Base-by-base conservation (phyloP, 2,888 invertebrate species). In the Drosophila colorata region DNA sequence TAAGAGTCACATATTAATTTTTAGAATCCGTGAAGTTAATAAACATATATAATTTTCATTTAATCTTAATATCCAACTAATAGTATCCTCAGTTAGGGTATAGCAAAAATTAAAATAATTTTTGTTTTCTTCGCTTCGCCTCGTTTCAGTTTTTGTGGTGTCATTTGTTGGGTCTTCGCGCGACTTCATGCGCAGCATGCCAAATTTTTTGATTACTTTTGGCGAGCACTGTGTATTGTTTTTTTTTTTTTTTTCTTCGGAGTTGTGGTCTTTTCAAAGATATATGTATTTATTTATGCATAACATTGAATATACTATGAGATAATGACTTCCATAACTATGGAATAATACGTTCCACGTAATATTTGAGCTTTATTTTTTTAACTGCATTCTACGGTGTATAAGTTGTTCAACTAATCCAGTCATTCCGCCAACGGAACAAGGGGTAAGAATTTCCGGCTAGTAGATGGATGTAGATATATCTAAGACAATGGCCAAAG, bases 111-210 rank as follows among this genome's bases (percentile, higher is more conserved):
- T 76, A 63, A 87, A 71, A 82, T 68, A 68, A 55, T 60, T 83
- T 65, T 69, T 66, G 58, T 70, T 63, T 75, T 68, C 58, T 53
- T 64, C 35, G 64, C 18, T 68, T 60, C 55, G 51, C 53, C 66
- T 60, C 55, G 44, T 59, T 69, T 77, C 47, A 65, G 74, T 69
- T 78, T 78, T 78, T 65, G 61, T 71, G 78, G 74, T 83, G 78
- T 67, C 84, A 78, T 87, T 83, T 83, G 66, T 76, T 72, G 82
- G 74, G 56, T 79, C 67, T 64, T 60, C 40, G 44, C 49, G 43
- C 33, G 60, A 66, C 59, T 69, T 77, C 82, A 73, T 73, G 84
- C 59, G 64, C 70, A 74, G 87, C 73, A 83, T 87, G 85, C 87
- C 58, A 81, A 87, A 76, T 69, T 74, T 57, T 16, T 46, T 70